phyloP scores from a whole-genome alignment of 2,888 invertebrate species.

The Athripsodes cinereus region DNA sequence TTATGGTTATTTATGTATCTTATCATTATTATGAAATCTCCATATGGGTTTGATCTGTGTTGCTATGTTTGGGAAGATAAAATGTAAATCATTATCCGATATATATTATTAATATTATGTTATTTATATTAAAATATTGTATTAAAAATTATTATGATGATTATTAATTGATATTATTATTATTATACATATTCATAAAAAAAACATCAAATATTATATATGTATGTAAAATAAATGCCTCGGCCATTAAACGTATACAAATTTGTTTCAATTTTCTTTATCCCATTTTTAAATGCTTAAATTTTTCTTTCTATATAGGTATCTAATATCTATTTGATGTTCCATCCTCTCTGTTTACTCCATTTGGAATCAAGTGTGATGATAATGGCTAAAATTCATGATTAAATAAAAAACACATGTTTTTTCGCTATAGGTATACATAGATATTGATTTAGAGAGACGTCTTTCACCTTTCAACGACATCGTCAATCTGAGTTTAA shows the following conservation, averaged over 20 bases:
- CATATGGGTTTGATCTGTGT: conserved; percentile 15
- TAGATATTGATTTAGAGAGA: too few relatives aligned
- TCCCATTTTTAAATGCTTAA: neutral
- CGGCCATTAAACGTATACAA: conserved; percentile 42
- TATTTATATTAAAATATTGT: conserved; percentile 26
- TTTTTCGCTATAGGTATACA: too few relatives aligned
- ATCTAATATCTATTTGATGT: too few relatives aligned
- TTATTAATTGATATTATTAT: conserved; percentile 21
- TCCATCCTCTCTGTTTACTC: too few relatives aligned
- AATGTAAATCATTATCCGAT: conserved; percentile 21
- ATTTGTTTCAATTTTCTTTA: neutral
- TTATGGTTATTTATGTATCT: neutral
- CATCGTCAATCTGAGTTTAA: too few relatives aligned
- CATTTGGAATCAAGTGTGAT: too few relatives aligned
- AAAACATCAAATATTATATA: conserved; percentile 31
- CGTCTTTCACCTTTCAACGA: too few relatives aligned
- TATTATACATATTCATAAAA: neutral
- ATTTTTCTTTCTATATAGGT: too few relatives aligned
- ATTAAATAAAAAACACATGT: too few relatives aligned
- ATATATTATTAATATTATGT: too few relatives aligned
- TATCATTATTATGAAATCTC: conserved; percentile 17
- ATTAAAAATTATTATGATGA: conserved; percentile 26
- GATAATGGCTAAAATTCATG: too few relatives aligned
- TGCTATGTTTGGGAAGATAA: conserved; percentile 28
- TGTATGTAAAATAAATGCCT: conserved; percentile 56